These are phyloP conservation scores for Altica lythri DNA, from an alignment of 2,888 invertebrate genomes.

Conservation along the genomic window DNA sequence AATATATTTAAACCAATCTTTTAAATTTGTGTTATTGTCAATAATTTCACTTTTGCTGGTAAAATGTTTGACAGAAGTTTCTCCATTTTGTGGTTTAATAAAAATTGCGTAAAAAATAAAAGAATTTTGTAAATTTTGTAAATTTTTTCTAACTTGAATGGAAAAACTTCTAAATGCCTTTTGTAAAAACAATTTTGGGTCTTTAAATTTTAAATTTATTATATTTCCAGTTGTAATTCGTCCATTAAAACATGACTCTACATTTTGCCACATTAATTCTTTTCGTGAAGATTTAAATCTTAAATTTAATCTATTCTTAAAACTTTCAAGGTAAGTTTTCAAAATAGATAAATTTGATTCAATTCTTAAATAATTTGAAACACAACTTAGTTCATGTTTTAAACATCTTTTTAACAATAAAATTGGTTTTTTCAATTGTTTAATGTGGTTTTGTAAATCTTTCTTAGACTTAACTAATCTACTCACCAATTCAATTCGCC, in stretches of 20 bases:
- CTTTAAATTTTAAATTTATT: no score
- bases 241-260: conserved; percentile 3
- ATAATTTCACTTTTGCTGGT: no score
- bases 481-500: not conserved
- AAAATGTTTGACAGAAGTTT: not conserved
- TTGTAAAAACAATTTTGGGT: no score
- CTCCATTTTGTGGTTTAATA: no score
- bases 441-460: not conserved
- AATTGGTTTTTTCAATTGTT: no score
- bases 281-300: not conserved
- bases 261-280: not conserved
- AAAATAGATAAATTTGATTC: not conserved
- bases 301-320: not conserved
- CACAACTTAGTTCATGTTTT: conserved; percentile 1
- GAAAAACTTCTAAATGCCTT: no score
- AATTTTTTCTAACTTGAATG: not conserved
- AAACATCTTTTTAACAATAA: conserved; percentile 3
- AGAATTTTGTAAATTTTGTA: not conserved
- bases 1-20: no score
- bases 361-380: not conserved
- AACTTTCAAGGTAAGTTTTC: not conserved
- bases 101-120: not conserved
- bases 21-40: no score
- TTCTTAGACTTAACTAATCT: conserved; percentile 4
- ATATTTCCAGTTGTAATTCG: not conserved